Percentiles rank a stretch among this genome's conserved stretches.
These are phyloP conservation scores for Notoglanidium macrostoma DNA, from an alignment of 2,797 vertebrate species.

Conservation along the genomic window DNA sequence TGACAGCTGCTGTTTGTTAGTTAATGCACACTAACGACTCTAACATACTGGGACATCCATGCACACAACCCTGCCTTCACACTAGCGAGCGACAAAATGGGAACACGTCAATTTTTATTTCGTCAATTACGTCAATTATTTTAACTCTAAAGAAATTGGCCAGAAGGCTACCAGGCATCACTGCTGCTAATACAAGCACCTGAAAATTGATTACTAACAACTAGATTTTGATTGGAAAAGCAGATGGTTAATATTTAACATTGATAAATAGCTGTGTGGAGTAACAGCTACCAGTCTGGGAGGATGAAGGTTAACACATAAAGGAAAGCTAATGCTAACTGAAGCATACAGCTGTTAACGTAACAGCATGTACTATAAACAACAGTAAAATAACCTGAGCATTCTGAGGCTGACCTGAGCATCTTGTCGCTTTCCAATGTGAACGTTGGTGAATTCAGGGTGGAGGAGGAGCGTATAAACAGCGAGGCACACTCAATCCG, in stretches of 20 bases:
- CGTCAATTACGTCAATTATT: too few relatives aligned
- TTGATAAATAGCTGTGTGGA: neutral
- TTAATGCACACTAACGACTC: conserved; percentile 36
- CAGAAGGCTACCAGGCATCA: neutral
- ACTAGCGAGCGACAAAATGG: conserved; percentile 3
- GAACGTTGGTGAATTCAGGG: conserved; percentile 38
- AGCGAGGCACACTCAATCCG: neutral
- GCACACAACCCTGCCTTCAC: conserved; percentile 4
- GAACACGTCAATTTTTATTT: too few relatives aligned
- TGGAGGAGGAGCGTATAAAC: neutral
- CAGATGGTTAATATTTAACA: neutral
- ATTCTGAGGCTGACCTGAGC: neutral
- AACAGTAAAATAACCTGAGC: neutral
- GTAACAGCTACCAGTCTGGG: neutral
- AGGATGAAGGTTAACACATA: neutral
- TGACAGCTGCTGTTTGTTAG: conserved; percentile 60
- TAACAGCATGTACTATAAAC: neutral
- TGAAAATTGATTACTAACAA: neutral
- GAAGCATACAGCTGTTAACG: neutral
- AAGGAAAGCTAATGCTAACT: conserved; percentile 9
- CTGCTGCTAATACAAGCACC: neutral
- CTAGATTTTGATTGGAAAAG: neutral
- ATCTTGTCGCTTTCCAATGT: conserved; percentile 22
- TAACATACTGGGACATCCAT: neutral
- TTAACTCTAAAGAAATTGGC: neutral